Base-by-base conservation (phyloP, 2,888 invertebrate species). In the Myathropa florea region DNA sequence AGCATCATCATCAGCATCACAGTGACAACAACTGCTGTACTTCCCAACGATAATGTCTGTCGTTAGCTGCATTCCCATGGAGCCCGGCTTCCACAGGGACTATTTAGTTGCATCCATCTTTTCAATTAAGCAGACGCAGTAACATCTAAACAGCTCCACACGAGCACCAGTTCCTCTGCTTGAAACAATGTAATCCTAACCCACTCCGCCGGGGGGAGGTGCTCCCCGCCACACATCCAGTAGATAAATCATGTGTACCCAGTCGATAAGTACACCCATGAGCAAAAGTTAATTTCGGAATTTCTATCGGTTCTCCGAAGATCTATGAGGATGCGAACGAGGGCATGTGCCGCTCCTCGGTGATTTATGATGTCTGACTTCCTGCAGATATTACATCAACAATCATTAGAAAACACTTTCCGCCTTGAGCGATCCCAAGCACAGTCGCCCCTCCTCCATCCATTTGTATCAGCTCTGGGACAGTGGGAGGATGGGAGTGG, bases 341-440 rank as follows among this genome's bases (percentile, higher is more conserved):
- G 18, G 18, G 53, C 28, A 7, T 59, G 24, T 55, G 36, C 65
- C 53, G 33, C 33, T 53, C 4, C 7, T 59, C 59, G 4, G 39
- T 85, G 85, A 85, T 82, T 85, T 85, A 85, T 85, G 77, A 68
- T 72, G 76, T 53, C 76, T 77, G 68, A 77, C 57, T 81, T 77
- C 46, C 71, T 63, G 76, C 57, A 82, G 81, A 80, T 72, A 80
- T 72, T 39, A 80, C 64, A 80, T 65, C 65, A 65, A 53, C 59
- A 72, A 60, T 67, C 79, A 80, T 80, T 80, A 80, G 60, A 67
- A 73, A 61, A 72, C 59, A 73, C 60, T 80, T 73, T 80, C 65
- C 71, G 55, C 63, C 78, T 63, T 57, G 64, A 64, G 78, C 30
- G 55, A 46, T 77, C 23, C 28, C 30, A 18, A 18, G 46, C 46